Evolutionary conservation across 1,140 invertebrate species (phyloP).

Genomic region (Ladona fulva): DNA sequence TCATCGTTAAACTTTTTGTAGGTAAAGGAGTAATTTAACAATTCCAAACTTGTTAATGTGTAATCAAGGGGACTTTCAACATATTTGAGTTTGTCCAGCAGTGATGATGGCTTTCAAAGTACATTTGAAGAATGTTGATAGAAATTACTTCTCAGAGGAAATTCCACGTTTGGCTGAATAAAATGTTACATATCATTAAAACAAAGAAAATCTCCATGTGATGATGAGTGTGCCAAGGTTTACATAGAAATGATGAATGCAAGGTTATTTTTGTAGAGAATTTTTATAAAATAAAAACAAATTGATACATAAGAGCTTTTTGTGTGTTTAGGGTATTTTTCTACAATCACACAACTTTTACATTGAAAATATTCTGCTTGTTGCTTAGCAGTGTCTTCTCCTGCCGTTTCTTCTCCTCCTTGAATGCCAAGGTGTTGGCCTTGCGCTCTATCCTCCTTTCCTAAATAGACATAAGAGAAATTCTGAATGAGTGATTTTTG

Average conservation of each 20-base stretch:
- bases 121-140: too few relatives aligned
- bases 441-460: slow-evolving; percentile 82
- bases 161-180: too few relatives aligned
- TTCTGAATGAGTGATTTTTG: neutral
- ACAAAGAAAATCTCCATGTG: too few relatives aligned
- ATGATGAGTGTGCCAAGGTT: too few relatives aligned
- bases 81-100: too few relatives aligned
- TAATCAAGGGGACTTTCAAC: too few relatives aligned
- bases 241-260: neutral
- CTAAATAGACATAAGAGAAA: slow-evolving; percentile 33
- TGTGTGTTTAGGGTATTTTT: neutral
- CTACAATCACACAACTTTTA: slow-evolving; percentile 27
- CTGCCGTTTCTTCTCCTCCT: slow-evolving; percentile 75
- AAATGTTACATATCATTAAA: too few relatives aligned
- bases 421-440: slow-evolving; percentile 74
- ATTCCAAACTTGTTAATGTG: too few relatives aligned
- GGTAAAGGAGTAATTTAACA: too few relatives aligned
- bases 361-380: slow-evolving; percentile 56
- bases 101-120: too few relatives aligned
- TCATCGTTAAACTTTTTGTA: too few relatives aligned
- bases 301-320: neutral
- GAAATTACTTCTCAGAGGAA: too few relatives aligned
- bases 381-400: slow-evolving; percentile 69
- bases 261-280: neutral
- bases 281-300: slow-evolving; percentile 1